Evolutionary conservation across 1,140 invertebrate genomes (phyloP), one percentile per base, ranked within the genome.

Genomic region (Gryllus bimaculatus): DNA sequence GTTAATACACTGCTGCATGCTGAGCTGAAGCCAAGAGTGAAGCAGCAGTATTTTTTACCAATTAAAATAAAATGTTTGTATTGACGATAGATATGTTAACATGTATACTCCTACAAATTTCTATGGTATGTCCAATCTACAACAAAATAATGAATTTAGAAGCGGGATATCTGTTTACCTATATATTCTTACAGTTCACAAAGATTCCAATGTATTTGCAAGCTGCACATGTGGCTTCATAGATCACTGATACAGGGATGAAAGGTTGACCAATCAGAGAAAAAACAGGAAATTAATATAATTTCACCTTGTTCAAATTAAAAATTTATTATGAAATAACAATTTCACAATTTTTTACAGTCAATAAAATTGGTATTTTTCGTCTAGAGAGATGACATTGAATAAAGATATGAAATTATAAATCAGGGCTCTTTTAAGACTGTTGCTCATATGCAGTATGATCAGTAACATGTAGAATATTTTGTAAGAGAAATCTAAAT

Each of bases 161-260:
- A 18, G 54, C 18, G 54, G 18, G 18, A 66, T 66, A 66, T 66
- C 54, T 66, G 54, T 66, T 66, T 18, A 66, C 18, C 10, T 66
- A 66, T 66, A 66, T 18, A 66, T 66, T 66, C 54, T 66, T 66
- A 66, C 54, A 66, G 54, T 66, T 66, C 54, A 66, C 54, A 66
- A 66, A 66, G 18, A 13, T 39, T 39, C 26, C 26, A 39, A 39
- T 66, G 18, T 18, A 66, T 66, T 66, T 18, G 10, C 18, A 66
- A 18, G 54, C 54, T 66, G 54, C 54, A 66, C 18, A 39, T 66
- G 54, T 66, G 54, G 54, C 54, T 13, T 18, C 10, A 66, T 18
- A 66, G 18, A 66, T 66, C 54, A 66, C 54, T 66, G 10, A 66
- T 66, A 10, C 18, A 18, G 18, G 54, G 18, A 66, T 66, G 54